Evolutionary conservation across 2,797 vertebrate genomes (phyloP).

Genomic region (Ambastaia sidthimunki): DNA sequence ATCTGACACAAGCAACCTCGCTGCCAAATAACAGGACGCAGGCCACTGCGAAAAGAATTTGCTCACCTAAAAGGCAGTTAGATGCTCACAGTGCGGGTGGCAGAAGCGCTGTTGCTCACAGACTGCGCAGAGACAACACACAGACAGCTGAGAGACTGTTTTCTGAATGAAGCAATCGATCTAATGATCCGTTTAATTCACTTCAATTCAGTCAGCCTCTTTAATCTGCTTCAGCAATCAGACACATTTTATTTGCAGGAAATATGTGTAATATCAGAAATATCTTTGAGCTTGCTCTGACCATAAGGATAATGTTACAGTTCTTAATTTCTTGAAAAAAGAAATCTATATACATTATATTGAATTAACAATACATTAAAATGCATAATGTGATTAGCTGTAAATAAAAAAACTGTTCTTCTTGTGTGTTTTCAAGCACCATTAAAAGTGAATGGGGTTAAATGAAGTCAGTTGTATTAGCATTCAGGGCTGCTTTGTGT

Average conservation of each 20-base stretch:
- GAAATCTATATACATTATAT: background rate
- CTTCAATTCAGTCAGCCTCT: constrained; percentile 26
- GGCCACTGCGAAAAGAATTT: constrained; percentile 46
- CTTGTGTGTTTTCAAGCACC: background rate
- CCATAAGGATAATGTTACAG: background rate
- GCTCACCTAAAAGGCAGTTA: constrained; percentile 44
- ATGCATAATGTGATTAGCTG: background rate
- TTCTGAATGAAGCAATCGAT: constrained; percentile 34
- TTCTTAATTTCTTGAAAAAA: background rate
- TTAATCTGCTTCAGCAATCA: constrained; percentile 35
- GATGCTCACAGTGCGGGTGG: constrained; percentile 31
- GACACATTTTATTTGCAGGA: constrained; percentile 1
- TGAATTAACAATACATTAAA: background rate
- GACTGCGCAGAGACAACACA: constrained; percentile 32
- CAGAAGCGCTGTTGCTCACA: constrained; percentile 7
- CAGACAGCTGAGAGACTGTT: constrained; percentile 25
- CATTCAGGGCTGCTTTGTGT: constrained; percentile 3
- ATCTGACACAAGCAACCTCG: constrained; percentile 40
- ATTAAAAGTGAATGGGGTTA: background rate
- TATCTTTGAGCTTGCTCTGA: constrained; percentile 27
- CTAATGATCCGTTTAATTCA: constrained; percentile 47
- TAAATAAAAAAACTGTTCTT: too few relatives aligned
- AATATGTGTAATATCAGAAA: constrained; percentile 18
- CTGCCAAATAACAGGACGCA: constrained; percentile 50
- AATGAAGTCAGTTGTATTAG: constrained; percentile 2